Evolutionary conservation across 2,888 invertebrate genomes (phyloP).

Genomic region (Plemyria rubiginata): DNA sequence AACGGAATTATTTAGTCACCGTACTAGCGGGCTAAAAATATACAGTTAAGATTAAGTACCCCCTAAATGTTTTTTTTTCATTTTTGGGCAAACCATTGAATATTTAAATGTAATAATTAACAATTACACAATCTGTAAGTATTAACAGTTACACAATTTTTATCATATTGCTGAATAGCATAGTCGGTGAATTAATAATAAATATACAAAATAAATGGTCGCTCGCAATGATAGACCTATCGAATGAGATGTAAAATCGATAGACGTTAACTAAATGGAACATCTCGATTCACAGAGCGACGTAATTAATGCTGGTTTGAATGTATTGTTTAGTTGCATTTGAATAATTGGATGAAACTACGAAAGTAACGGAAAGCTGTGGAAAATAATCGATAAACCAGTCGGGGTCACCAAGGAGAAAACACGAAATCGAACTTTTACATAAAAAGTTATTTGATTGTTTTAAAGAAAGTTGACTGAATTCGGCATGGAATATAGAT

Average conservation of each 20-base stretch:
- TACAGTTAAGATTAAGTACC: no score
- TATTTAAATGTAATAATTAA: no score
- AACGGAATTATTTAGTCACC: no score
- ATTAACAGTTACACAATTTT: no score
- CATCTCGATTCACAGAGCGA: constrained; percentile 70
- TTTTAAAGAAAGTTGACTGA: no score
- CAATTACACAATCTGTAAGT: no score
- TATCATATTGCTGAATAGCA: no score
- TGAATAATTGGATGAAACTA: constrained; percentile 48
- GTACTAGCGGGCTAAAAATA: no score
- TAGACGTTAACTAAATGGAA: constrained; percentile 79
- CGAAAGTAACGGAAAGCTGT: constrained; percentile 28
- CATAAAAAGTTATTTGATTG: no score
- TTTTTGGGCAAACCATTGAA: no score
- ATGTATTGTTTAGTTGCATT: constrained; percentile 54
- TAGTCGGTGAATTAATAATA: not conserved
- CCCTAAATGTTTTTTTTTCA: no score
- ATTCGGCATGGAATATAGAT: not conserved
- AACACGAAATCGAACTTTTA: not conserved
- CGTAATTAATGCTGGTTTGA: constrained; percentile 68
- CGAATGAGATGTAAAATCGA: constrained; percentile 57
- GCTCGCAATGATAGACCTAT: constrained; percentile 57
- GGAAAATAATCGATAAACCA: constrained; percentile 8
- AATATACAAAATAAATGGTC: not conserved
- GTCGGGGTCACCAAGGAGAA: not conserved